Evolutionary conservation across 1,140 invertebrate species (phyloP), one percentile per base, ranked within the genome.

Genomic region (Drosophila sulfurigaster): DNA sequence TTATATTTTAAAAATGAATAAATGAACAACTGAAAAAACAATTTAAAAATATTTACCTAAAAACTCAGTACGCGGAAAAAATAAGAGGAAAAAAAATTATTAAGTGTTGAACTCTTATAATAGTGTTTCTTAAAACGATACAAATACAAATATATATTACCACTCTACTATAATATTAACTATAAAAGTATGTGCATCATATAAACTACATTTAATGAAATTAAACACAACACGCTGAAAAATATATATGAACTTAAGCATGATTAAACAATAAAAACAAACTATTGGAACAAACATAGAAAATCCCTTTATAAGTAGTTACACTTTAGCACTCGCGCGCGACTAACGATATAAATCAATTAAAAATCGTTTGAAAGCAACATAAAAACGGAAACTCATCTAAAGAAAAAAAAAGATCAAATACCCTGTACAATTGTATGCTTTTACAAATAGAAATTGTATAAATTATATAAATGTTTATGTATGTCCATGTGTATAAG

Each of bases 361-460:
- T 81, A 16, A 59, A 79, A 66, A 75, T 60, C 65, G 64, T 63
- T 73, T 51, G 59, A 8, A 72, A 65, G 63, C 11, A 43, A 43
- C 41, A 52, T 38, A 38, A 38, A 54, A 16, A 6, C 13, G 48
- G 5, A 48, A 51, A 72, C 60, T 52, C 25, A 63, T 52, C 56
- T 48, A 79, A 74, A 68, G 63, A n/a, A 54, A n/a, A 8, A 30
- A 32, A 54, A 38, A 28, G 2, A 52, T 70, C 56, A 54, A 59
- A 35, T 16, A 20, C 43, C 69, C 85, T 87, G 85, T 83, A 88
- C 82, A 75, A 81, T 88, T 82, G 52, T 78, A 83, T 79, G 69
- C 63, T 88, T 87, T 76, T 88, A 88, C 75, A 83, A 88, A 71
- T 88, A 83, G 80, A 82, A 78, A 82, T 81, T 86, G 82, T 88